Evolutionary conservation across 2,113 vertebrate species (phyloP), one percentile per base, ranked within the genome.

Genomic region (Carlito syrichta): DNA sequence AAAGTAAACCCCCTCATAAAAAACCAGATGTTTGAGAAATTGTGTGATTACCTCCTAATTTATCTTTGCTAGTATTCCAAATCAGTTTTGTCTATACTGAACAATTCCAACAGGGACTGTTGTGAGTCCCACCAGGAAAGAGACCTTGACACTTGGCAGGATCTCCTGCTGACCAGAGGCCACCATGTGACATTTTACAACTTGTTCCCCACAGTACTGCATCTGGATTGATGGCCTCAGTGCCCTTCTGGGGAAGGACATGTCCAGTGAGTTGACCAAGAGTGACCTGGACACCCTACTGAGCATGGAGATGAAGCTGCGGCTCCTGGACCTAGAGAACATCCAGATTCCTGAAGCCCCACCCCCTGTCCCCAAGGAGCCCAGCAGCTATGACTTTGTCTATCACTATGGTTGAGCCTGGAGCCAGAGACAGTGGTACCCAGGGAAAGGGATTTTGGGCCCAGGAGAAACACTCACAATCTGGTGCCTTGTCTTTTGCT

Each of bases 291-390:
- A 99, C 98, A 99, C 99, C 0, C 98, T 99, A 96, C 99, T 99
- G 97, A 99, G 99, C 98, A 99, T 99, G 99, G 99, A 99, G 98
- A 99, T 99, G 99, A 99, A 99, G 98, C 99, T 99, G 97, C 99
- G 99, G 91, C 99, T 99, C 71, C 98, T 99, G 45, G 99, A 99
- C 98, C 98, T 99, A 98, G 99, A 99, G 98, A 99, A 99, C 97
- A 99, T 99, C 98, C 99, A 99, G 89, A 99, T 99, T 85, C 99
- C 99, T 0, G 99, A 99, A 76, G 99, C 99, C 1, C 99, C 99
- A 0, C 99, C 99, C 8, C 99, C 99, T 0, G 99, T 99, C 89
- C 99, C 99, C 73, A 99, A 99, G 97, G 99, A 99, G 98, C 99
- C 99, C 96, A 99, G 99, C 99, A 99, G 99, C 82, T 99, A 99